phyloP scores from a whole-genome alignment of 2,888 invertebrate genomes.

The Tetranychus truncatus region DNA sequence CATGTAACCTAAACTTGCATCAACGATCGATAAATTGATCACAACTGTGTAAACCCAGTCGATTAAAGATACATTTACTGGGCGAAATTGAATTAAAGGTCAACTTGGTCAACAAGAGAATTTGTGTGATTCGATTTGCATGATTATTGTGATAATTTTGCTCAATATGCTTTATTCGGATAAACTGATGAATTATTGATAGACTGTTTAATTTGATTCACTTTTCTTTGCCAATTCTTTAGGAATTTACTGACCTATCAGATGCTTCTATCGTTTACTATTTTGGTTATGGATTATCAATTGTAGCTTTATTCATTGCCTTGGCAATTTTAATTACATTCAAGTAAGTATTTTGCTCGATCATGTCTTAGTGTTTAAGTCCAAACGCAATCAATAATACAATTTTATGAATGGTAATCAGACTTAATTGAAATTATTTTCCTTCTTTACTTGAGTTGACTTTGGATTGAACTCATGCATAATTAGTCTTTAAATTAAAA shows the following conservation, averaged over 20 bases:
- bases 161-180: too few species aligned
- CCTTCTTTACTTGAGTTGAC: neutral
- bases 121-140: too few species aligned
- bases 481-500: neutral
- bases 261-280: slow-evolving; percentile 40
- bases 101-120: too few species aligned
- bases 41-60: too few species aligned
- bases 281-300: slow-evolving; percentile 61
- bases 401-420: neutral
- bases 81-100: too few species aligned
- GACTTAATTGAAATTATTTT: neutral
- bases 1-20: neutral
- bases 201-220: too few species aligned
- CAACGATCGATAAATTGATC: neutral
- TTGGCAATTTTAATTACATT: slow-evolving; percentile 70
- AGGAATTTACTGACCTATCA: neutral
- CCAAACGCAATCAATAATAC: neutral
- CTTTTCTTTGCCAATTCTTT: too few species aligned
- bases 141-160: too few species aligned
- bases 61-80: too few species aligned
- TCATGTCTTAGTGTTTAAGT: slow-evolving; percentile 2
- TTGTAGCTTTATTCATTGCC: slow-evolving; percentile 59
- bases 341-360: slow-evolving; percentile 47
- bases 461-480: neutral
- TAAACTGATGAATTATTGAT: too few species aligned